phyloP scores from a whole-genome alignment of 2,797 vertebrate genomes.

The Gobionotothen gibberifrons region DNA sequence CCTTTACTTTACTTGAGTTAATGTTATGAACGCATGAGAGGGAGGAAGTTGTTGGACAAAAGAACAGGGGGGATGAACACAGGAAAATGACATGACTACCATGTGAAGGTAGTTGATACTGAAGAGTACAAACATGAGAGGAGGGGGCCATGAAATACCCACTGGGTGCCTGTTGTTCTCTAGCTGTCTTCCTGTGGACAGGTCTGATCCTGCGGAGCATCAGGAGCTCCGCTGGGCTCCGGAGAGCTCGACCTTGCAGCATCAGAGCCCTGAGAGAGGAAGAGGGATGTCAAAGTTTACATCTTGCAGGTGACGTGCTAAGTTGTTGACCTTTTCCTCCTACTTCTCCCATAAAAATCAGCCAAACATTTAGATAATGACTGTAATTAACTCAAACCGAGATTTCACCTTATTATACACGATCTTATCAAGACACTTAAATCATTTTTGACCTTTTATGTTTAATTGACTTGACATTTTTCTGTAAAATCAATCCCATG shows the following conservation, averaged over 20 bases:
- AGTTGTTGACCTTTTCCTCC: neutral
- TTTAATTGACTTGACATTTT: constrained; percentile 72
- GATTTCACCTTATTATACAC: constrained; percentile 49
- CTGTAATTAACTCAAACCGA: constrained; percentile 40
- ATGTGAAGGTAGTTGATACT: constrained; percentile 17
- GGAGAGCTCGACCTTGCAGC: constrained; percentile 59
- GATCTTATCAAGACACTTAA: constrained; percentile 61
- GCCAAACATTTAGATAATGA: constrained; percentile 30
- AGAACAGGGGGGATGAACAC: constrained; percentile 14
- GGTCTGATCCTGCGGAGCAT: constrained; percentile 60
- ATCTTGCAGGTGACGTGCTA: constrained; percentile 5
- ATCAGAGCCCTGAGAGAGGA: constrained; percentile 54
- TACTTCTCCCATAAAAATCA: constrained; percentile 4
- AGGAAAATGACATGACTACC: constrained; percentile 11
- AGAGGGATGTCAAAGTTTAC: constrained; percentile 3
- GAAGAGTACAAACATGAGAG: constrained; percentile 22
- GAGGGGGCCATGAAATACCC: constrained; percentile 35
- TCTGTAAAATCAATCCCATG: constrained; percentile 46
- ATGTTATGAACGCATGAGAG: constrained; percentile 12
- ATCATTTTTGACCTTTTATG: constrained; percentile 65
- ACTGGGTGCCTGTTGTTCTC: constrained; percentile 59
- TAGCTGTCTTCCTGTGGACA: constrained; percentile 79
- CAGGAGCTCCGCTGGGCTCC: constrained; percentile 42
- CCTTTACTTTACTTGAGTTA: too few species aligned
- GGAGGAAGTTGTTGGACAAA: constrained; percentile 14